Evolutionary conservation across 2,797 vertebrate genomes (phyloP), one percentile per base, ranked within the genome.

Genomic region (Gastrophryne carolinensis): DNA sequence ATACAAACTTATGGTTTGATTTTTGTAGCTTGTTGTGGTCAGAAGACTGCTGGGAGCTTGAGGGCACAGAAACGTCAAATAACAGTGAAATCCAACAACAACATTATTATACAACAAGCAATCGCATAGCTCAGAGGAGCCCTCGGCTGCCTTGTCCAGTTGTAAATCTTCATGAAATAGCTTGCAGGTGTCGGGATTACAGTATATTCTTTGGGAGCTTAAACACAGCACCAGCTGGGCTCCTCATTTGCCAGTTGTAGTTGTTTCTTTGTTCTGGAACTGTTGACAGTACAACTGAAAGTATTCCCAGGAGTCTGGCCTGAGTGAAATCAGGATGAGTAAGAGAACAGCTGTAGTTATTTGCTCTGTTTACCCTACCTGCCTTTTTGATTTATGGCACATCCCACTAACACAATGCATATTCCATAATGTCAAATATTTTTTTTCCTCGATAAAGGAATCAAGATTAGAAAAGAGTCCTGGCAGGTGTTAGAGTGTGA

Each of bases 141-240:
- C 91, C 92, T 93, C 92, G 84, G 89, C 90, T 91, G 90, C 88
- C 88, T 91, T 91, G 91, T 92, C 92, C 92, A 90, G 93, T 94
- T 96, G 93, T 95, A 96, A 96, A 96, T 95, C 93, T 93, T 92
- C 93, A 94, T 93, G 90, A 94, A 96, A 97, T 97, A 92, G 93
- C 91, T 96, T 96, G 94, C 96, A 98, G 96, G 97, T 98, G 95
- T 96, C 94, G 92, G 93, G 91, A 95, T 95, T 96, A 95, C 95
- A 95, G 92, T 93, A 91, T 92, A 90, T 90, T 92, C 91, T 90
- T 90, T 89, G 87, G 90, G 89, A 93, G 93, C 88, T 88, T 90
- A 87, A 93, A 90, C 91, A 89, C 81, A 91, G 86, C 84, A 88
- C 89, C 96, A 97, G 95, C 95, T 97, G 95, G 91, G 87, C 90